Conservation (phyloP, 2,797 vertebrate species). For the Onychomys torridus region DNA sequence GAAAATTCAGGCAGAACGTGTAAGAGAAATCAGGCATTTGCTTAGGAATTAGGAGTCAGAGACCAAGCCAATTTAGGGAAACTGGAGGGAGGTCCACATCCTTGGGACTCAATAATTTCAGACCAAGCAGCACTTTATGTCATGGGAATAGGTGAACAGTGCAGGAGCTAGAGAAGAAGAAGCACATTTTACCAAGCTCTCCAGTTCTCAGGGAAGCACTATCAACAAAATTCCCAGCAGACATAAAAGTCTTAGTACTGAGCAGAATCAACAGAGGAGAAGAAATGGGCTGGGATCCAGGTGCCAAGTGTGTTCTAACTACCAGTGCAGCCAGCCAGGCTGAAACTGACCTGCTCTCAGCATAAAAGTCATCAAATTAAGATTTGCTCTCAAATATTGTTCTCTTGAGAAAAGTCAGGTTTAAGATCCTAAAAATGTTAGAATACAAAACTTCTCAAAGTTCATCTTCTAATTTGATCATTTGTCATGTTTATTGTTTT, state of each 20-base stretch:
- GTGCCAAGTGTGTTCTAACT: neutral
- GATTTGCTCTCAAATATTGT: neutral
- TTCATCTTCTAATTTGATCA: neutral
- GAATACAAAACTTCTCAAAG: neutral
- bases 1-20: neutral
- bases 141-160: neutral
- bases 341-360: neutral
- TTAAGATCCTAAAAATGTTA: neutral
- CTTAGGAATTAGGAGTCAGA: neutral
- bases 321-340: neutral
- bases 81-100: neutral
- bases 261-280: neutral
- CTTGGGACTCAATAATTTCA: neutral
- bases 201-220: neutral
- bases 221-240: neutral
- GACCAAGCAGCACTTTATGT: neutral
- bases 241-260: neutral
- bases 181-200: neutral
- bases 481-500: neutral
- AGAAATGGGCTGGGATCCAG: neutral
- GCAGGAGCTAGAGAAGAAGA: neutral
- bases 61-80: neutral
- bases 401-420: neutral
- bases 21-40: neutral
- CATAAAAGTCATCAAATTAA: slow-evolving; percentile 1